phyloP scores from a whole-genome alignment of 2,113 vertebrate genomes.

The Macquaria ambigua region DNA sequence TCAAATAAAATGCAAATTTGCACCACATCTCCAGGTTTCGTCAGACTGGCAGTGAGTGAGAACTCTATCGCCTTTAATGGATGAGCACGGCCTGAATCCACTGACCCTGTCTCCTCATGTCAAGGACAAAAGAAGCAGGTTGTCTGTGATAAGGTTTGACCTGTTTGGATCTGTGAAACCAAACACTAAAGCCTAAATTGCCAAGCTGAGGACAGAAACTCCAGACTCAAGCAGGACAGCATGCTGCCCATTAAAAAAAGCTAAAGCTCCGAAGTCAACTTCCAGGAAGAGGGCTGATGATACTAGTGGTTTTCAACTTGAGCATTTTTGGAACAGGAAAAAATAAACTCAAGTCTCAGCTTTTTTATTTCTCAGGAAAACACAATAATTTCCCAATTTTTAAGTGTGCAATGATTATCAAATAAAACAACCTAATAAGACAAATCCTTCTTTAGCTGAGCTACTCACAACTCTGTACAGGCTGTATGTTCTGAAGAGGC shows the following conservation, averaged over 20 bases:
- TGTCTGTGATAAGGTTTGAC: conserved; percentile 48
- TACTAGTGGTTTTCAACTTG: background rate
- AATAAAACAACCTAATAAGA: background rate
- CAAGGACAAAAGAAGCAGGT: conserved; percentile 55
- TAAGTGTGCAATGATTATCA: background rate
- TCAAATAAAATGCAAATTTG: conserved; percentile 49
- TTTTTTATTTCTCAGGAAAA: background rate
- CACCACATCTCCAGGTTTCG: conserved; percentile 12
- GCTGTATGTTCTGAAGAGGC: background rate
- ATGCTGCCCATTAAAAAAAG: background rate
- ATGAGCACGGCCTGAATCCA: conserved; percentile 45
- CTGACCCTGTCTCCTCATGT: conserved; percentile 39
- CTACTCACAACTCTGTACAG: background rate
- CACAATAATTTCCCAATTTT: background rate
- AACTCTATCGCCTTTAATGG: conserved; percentile 56
- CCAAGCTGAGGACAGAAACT: conserved; percentile 45
- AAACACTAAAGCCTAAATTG: conserved; percentile 41
- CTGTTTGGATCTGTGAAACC: conserved; percentile 49
- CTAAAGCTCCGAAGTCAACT: background rate
- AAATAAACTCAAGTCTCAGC: no score
- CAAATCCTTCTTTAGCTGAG: background rate
- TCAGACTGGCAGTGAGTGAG: conserved; percentile 2
- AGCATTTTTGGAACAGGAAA: background rate
- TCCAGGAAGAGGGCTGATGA: conserved; percentile 1
- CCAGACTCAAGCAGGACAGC: conserved; percentile 11